A percentile compares a stretch with the other conserved stretches of the same genome.
Evolutionary conservation across 2,113 vertebrate species (phyloP).

Genomic region (Labrus mixtus): DNA sequence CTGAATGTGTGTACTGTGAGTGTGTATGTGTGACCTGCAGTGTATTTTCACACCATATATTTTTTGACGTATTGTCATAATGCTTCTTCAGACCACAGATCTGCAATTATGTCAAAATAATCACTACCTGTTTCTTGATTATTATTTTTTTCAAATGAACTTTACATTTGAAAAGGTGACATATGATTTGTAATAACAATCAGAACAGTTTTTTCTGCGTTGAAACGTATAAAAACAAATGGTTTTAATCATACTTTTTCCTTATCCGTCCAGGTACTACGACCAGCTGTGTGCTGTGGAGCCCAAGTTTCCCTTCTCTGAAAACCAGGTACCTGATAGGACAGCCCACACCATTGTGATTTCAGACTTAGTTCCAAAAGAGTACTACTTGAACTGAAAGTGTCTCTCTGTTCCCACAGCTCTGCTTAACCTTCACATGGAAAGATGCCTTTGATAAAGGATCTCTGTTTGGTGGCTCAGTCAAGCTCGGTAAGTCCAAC

Average conservation of each 20-base stretch:
- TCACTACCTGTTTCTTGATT: background rate
- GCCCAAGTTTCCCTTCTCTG: conserved; percentile 97
- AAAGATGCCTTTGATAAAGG: conserved; percentile 99
- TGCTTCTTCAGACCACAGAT: background rate
- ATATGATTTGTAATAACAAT: background rate
- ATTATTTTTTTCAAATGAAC: background rate
- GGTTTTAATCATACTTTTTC: background rate
- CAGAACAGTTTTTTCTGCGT: background rate
- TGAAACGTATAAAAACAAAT: background rate
- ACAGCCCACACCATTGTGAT: conserved; percentile 3
- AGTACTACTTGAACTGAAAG: conserved; percentile 35
- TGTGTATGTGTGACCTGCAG: too few relatives aligned
- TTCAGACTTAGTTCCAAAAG: background rate
- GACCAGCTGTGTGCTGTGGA: conserved; percentile 97
- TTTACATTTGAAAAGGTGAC: background rate
- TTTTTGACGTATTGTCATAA: too few relatives aligned
- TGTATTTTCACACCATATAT: too few relatives aligned
- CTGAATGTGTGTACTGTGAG: background rate
- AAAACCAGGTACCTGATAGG: conserved; percentile 90
- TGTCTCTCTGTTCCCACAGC: conserved; percentile 80
- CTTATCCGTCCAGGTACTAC: conserved; percentile 88
- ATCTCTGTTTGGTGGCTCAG: conserved; percentile 96
- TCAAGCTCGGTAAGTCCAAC: conserved; percentile 91
- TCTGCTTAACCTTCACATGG: conserved; percentile 98
- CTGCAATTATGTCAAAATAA: conserved; percentile 17